Evolutionary conservation across 1,140 invertebrate species (phyloP), one percentile per base, ranked within the genome.

Genomic region (Pseudomyrmex flavicornis): DNA sequence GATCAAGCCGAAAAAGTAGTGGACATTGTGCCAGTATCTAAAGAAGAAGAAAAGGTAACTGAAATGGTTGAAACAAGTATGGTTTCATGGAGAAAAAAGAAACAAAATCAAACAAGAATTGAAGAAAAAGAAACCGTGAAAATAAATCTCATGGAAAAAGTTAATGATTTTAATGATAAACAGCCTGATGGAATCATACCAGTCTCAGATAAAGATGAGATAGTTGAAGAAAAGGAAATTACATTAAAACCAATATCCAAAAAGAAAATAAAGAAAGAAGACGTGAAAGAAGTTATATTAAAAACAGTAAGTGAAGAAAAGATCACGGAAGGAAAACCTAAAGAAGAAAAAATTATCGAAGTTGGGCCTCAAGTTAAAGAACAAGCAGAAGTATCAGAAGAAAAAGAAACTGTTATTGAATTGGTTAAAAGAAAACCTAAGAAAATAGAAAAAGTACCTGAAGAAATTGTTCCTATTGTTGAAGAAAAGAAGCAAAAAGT

Each of bases 301-400:
- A 85, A 83, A 58, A 83, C 63, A 9, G 59, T 86, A 9, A 89
- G 82, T 79, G 90, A 69, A 77, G 91, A 89, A 88, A 90, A 92
- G 82, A 12, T 68, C 92, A 50, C 82, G 8, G 90, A 93, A 62
- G 92, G 95, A 72, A 90, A 92, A 10, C 73, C 91, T 15, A 94
- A 66, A 20, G 73, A 92, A 63, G 88, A 91, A 61, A 86, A 95
- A 82, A 90, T 93, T 82, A 93, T 94, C 63, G 88, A 94, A 88
- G 93, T 94, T 91, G 94, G 95, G 15, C 92, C 90, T 20, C n/a
- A 95, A 95, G 76, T 46, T 83, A 58, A 74, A 26, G 48, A 89
- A 63, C 85, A 88, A 66, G 79, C 85, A 20, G 61, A 80, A 22
- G 9, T 66, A n/a, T 62, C 7, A 9, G 82, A 90, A 75, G 87